Conservation (phyloP, 2,113 vertebrate species). For the Ptyas mucosa region DNA sequence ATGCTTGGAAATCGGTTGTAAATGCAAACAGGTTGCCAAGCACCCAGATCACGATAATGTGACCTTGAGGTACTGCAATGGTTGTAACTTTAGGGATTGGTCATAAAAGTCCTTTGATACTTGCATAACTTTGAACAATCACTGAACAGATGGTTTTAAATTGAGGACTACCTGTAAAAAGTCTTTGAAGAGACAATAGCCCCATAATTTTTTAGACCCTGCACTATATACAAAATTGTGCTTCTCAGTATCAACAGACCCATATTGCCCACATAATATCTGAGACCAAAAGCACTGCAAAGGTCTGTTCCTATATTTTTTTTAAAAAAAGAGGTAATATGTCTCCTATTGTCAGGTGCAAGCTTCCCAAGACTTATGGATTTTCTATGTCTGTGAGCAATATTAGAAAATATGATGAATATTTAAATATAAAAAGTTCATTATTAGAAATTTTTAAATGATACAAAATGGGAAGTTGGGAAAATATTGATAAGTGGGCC, state of each 20-base stretch:
- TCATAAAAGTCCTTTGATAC: not conserved
- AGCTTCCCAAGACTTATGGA: not conserved
- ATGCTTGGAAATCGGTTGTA: not conserved
- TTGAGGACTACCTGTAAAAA: not conserved
- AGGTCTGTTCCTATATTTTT: not conserved
- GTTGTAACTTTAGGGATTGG: not conserved
- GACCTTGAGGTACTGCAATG: not conserved
- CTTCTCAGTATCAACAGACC: not conserved
- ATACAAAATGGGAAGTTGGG: not conserved
- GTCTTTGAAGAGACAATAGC: not conserved
- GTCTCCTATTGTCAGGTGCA: not conserved
- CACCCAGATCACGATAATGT: not conserved
- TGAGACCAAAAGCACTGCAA: not conserved
- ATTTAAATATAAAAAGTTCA: not conserved
- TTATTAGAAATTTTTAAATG: not conserved
- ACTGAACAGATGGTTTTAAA: not conserved
- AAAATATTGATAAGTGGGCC: not conserved
- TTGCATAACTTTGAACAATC: not conserved
- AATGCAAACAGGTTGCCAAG: not conserved
- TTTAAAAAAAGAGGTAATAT: not conserved
- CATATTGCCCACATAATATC: not conserved
- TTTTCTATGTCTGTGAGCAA: not conserved
- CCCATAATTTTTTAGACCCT: not conserved
- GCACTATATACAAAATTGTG: not conserved
- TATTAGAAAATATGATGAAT: not conserved